Percentiles rank a stretch among this genome's conserved stretches.
Evolutionary conservation across 2,797 vertebrate species (phyloP).

Genomic region (Stomatorhinus walkeri): DNA sequence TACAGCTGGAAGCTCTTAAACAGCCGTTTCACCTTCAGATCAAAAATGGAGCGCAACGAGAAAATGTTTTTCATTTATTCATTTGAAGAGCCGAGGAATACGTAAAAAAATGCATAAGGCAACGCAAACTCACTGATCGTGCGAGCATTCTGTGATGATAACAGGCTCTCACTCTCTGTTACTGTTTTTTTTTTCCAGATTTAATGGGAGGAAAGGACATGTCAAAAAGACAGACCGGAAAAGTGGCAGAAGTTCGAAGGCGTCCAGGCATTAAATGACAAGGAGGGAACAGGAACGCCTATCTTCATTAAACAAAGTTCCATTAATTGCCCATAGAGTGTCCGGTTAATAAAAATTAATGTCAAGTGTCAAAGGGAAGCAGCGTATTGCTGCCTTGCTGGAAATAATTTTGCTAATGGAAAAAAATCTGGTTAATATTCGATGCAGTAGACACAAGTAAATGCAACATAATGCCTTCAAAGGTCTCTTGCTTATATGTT

Average conservation of each 20-base stretch:
- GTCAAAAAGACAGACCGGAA: slow-evolving; percentile 39
- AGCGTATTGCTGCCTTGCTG: slow-evolving; percentile 69
- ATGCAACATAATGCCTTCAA: slow-evolving; percentile 81
- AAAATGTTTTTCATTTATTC: slow-evolving; percentile 1
- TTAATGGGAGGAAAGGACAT: slow-evolving; percentile 49
- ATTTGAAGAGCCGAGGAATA: background rate
- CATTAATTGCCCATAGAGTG: slow-evolving; percentile 50
- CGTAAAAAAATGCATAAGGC: background rate
- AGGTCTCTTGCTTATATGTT: slow-evolving; percentile 92
- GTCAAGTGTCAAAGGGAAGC: slow-evolving; percentile 57
- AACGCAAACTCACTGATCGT: background rate
- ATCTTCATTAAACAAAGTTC: slow-evolving; percentile 12
- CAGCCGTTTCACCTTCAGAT: background rate
- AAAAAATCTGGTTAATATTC: slow-evolving; percentile 59
- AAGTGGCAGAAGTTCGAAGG: slow-evolving; percentile 33
- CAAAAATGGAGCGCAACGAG: background rate
- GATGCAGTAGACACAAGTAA: slow-evolving; percentile 48
- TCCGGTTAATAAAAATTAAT: slow-evolving; percentile 58
- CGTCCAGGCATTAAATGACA: slow-evolving; percentile 40
- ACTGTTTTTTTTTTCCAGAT: slow-evolving; percentile 55
- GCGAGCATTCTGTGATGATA: background rate
- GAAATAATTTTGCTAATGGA: slow-evolving; percentile 55
- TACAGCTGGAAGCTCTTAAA: background rate
- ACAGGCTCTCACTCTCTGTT: background rate
- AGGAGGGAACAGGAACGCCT: slow-evolving; percentile 24